These are phyloP conservation scores for Aegotheles bennettii DNA, from an alignment of 2,113 vertebrate species.

Conservation along the genomic window DNA sequence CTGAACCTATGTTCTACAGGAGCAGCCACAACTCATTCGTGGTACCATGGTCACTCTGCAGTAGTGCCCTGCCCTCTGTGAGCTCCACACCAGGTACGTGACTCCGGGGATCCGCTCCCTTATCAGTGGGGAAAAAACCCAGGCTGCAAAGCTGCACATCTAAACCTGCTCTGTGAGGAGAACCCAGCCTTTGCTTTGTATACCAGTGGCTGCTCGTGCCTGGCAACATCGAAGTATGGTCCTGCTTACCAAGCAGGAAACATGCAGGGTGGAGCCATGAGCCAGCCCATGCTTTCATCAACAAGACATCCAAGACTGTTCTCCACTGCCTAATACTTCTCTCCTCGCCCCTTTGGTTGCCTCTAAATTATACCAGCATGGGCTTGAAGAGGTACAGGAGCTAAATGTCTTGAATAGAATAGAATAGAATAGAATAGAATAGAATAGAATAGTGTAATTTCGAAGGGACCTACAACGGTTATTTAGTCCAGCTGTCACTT, in stretches of 20 bases:
- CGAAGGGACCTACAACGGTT: background rate
- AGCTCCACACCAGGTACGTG: rapidly evolving
- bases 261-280: background rate
- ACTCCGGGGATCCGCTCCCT: background rate
- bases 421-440: background rate
- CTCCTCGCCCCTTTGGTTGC: rapidly evolving
- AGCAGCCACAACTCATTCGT: background rate
- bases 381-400: background rate
- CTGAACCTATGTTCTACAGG: background rate
- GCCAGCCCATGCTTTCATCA: background rate
- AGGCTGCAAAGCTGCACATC: background rate
- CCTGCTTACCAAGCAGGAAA: background rate
- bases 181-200: background rate
- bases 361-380: background rate
- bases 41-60: too few species aligned
- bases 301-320: background rate
- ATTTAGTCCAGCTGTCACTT: background rate
- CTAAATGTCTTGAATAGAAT: background rate
- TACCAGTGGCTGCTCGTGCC: background rate
- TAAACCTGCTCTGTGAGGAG: background rate
- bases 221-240: background rate
- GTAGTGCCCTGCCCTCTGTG: background rate
- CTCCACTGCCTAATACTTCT: background rate
- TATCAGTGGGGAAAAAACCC: background rate
- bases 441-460: background rate